Conservation (phyloP, 2,888 invertebrate genomes). For the Ophion slaviceki region DNA sequence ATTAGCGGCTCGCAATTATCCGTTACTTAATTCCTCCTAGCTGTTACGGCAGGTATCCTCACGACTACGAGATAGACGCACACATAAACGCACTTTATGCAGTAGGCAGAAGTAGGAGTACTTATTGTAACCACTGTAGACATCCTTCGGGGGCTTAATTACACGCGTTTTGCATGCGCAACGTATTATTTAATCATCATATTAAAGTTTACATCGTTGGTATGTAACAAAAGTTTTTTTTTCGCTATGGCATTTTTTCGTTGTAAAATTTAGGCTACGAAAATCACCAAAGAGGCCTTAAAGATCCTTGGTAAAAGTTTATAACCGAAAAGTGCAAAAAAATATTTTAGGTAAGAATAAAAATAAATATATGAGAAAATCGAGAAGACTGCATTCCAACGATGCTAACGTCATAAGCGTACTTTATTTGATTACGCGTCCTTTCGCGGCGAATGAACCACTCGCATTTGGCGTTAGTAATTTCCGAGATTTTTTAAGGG, state of each 20-base stretch:
- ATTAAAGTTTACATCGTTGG: no score
- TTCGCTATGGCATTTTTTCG: no score
- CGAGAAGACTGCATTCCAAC: no score
- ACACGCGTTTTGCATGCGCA: slow-evolving; percentile 27
- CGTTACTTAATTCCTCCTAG: slow-evolving; percentile 75
- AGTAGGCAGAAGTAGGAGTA: slow-evolving; percentile 38
- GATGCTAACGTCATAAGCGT: no score
- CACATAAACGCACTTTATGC: slow-evolving; percentile 27
- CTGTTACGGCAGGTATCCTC: slow-evolving; percentile 46
- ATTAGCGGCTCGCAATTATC: slow-evolving; percentile 80
- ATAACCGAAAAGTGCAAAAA: no score
- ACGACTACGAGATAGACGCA: background rate
- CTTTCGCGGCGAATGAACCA: background rate
- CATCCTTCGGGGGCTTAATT: slow-evolving; percentile 32
- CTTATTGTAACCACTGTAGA: slow-evolving; percentile 39
- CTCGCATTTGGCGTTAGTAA: background rate
- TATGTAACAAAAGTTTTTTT: no score
- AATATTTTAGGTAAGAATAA: no score
- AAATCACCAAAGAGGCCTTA: no score
- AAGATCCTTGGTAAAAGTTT: no score
- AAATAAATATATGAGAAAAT: no score
- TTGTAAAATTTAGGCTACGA: no score
- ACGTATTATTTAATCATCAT: background rate
- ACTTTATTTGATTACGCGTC: background rate
- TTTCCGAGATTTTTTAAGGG: background rate